These are phyloP conservation scores for Sardinella longiceps DNA, from an alignment of 2,797 vertebrate genomes.

Conservation along the genomic window DNA sequence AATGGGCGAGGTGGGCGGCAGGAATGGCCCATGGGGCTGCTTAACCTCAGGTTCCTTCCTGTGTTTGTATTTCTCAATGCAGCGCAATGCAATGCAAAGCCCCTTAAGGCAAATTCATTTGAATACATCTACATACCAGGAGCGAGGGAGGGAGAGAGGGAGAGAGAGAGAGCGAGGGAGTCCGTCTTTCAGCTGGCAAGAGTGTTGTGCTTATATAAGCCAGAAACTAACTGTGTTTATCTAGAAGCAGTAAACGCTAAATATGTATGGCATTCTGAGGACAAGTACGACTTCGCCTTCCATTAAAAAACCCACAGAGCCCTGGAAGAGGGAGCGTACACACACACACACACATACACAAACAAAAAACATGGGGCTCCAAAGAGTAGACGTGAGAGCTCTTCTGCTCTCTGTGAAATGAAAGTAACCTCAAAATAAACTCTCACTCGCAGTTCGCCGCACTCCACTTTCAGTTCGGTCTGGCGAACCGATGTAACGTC, in stretches of 20 bases:
- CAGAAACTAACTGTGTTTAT: slow-evolving; percentile 38
- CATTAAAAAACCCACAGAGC: slow-evolving; percentile 28
- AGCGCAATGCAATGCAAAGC: slow-evolving; percentile 42
- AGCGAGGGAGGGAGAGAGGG: not conserved
- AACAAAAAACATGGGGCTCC: not conserved
- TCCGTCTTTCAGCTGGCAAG: slow-evolving; percentile 27
- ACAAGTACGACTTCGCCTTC: slow-evolving; percentile 5
- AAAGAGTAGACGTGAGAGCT: not conserved
- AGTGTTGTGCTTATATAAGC: slow-evolving; percentile 35
- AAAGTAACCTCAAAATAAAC: slow-evolving; percentile 8
- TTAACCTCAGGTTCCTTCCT: not conserved
- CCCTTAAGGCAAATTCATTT: slow-evolving; percentile 62
- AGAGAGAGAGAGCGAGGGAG: not conserved
- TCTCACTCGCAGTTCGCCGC: not conserved
- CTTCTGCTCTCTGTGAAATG: not conserved
- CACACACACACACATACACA: not conserved
- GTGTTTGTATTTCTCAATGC: not conserved
- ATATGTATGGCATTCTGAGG: slow-evolving; percentile 35
- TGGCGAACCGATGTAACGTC: not conserved
- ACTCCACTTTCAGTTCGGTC: not conserved
- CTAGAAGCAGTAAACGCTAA: slow-evolving; percentile 31
- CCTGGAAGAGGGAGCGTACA: no score
- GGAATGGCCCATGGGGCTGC: not conserved
- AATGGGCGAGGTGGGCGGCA: slow-evolving; percentile 11
- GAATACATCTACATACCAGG: slow-evolving; percentile 66